Evolutionary conservation across 2,888 invertebrate species (phyloP).

Genomic region (Sinopyrophorus schimmeli): DNA sequence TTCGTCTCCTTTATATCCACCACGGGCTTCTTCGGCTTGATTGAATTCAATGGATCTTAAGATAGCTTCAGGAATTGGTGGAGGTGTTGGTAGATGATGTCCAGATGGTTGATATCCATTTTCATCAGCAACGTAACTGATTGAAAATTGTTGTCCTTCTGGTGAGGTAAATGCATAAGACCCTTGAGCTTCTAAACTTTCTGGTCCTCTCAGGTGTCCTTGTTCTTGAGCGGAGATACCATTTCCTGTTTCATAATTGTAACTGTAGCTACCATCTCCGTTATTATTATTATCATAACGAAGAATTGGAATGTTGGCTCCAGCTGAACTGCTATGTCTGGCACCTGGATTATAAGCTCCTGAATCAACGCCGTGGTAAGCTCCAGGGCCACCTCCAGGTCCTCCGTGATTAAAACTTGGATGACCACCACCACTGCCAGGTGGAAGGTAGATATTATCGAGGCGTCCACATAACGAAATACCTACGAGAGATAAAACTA

Average conservation of each 20-base stretch:
- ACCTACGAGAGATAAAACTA: slow-evolving; percentile 41
- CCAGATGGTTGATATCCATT: slow-evolving; percentile 46
- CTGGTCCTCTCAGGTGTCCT: slow-evolving; percentile 35
- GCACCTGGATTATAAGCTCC: slow-evolving; percentile 14
- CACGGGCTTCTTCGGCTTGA: slow-evolving; percentile 38
- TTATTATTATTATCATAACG: slow-evolving; percentile 44
- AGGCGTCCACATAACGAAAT: slow-evolving; percentile 43
- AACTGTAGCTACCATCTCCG: slow-evolving; percentile 42
- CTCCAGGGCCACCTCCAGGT: slow-evolving; percentile 6
- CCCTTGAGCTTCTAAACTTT: slow-evolving; percentile 43
- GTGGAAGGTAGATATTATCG: slow-evolving; percentile 33
- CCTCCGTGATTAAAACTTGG: slow-evolving; percentile 27
- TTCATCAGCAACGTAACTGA: slow-evolving; percentile 44
- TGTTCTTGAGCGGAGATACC: slow-evolving; percentile 45
- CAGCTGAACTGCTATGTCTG: background rate
- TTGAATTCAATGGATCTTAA: slow-evolving; percentile 40
- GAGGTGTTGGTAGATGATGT: slow-evolving; percentile 59
- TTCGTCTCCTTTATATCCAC: slow-evolving; percentile 42
- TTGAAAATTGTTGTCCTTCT: slow-evolving; percentile 41
- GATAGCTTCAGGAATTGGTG: slow-evolving; percentile 64
- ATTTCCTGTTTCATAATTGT: slow-evolving; percentile 40
- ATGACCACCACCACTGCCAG: slow-evolving; percentile 26
- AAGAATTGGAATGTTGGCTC: slow-evolving; percentile 28
- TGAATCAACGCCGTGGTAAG: slow-evolving; percentile 8
- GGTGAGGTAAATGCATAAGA: slow-evolving; percentile 47